Percentiles rank a stretch among this genome's conserved stretches.
Evolutionary conservation across 2,797 vertebrate species (phyloP).

Genomic region (Tapera naevia): DNA sequence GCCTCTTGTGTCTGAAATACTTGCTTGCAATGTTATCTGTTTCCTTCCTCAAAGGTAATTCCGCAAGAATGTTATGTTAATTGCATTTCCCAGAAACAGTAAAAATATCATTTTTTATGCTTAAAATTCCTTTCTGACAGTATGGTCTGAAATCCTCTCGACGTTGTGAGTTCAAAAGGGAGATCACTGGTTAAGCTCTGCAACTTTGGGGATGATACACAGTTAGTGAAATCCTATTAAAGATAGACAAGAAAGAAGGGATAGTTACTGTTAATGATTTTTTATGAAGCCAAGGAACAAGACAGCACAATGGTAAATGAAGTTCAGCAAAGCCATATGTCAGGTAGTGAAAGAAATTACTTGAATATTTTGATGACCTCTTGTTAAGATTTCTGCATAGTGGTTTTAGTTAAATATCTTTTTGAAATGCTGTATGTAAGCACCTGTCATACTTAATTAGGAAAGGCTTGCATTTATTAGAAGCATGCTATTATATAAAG

Average conservation of each 20-base stretch:
- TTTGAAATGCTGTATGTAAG: not conserved
- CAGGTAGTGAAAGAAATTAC: not conserved
- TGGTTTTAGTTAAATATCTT: not conserved
- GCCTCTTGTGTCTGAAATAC: not conserved
- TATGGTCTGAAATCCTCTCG: accelerated
- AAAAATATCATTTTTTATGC: not conserved
- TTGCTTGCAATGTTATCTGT: not conserved
- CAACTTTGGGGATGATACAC: accelerated
- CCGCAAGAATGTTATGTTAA: not conserved
- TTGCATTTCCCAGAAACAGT: not conserved
- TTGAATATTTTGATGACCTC: not conserved
- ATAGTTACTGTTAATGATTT: not conserved
- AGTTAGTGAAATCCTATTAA: not conserved
- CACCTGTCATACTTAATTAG: constrained; percentile 2
- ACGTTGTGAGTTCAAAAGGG: not conserved
- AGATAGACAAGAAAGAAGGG: not conserved
- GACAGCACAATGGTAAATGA: not conserved
- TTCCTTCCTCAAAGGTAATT: not conserved
- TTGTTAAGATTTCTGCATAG: constrained; percentile 3
- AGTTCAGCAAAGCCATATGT: not conserved
- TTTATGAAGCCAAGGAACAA: not conserved
- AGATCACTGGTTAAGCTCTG: not conserved
- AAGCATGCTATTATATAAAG: not conserved
- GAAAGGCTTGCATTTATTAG: not conserved
- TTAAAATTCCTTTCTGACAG: not conserved